phyloP scores from a whole-genome alignment of 1,140 invertebrate species.

The Drosophila ogumai region DNA sequence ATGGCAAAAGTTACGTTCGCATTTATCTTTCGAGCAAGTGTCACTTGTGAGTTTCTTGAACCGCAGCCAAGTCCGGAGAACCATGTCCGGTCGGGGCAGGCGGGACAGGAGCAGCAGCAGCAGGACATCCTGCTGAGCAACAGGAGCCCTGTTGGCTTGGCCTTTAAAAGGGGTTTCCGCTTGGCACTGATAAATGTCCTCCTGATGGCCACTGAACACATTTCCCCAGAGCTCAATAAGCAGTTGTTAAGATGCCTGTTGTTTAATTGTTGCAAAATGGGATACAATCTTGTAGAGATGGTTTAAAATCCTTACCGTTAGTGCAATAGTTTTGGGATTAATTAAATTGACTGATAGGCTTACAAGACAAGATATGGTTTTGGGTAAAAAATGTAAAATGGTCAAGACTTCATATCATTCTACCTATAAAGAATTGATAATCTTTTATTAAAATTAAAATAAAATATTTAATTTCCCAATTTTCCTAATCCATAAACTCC shows the following conservation, averaged over 20 bases:
- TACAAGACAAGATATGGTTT: background rate
- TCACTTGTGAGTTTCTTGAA: constrained; percentile 82
- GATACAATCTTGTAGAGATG: background rate
- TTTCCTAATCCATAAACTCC: too few species aligned
- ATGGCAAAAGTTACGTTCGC: constrained; percentile 79
- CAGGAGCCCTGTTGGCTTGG: constrained; percentile 21
- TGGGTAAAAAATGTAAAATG: too few species aligned
- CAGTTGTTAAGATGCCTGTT: constrained; percentile 23
- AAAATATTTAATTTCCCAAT: too few species aligned
- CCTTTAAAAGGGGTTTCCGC: constrained; percentile 37
- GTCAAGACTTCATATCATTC: too few species aligned
- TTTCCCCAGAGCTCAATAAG: constrained; percentile 45
- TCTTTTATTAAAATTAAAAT: too few species aligned
- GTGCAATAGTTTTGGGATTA: too few species aligned
- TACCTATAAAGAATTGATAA: too few species aligned
- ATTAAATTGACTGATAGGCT: background rate
- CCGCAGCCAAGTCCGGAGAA: constrained; percentile 68
- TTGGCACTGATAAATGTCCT: constrained; percentile 52
- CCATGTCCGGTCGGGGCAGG: constrained; percentile 26
- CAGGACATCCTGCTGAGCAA: constrained; percentile 23
- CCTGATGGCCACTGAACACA: constrained; percentile 18
- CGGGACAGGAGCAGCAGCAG: background rate
- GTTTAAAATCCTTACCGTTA: background rate
- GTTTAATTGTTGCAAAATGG: constrained; percentile 54
- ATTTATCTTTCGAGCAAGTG: constrained; percentile 81